phyloP scores from a whole-genome alignment of 2,797 vertebrate species.

The Macrochelys suwanniensis region DNA sequence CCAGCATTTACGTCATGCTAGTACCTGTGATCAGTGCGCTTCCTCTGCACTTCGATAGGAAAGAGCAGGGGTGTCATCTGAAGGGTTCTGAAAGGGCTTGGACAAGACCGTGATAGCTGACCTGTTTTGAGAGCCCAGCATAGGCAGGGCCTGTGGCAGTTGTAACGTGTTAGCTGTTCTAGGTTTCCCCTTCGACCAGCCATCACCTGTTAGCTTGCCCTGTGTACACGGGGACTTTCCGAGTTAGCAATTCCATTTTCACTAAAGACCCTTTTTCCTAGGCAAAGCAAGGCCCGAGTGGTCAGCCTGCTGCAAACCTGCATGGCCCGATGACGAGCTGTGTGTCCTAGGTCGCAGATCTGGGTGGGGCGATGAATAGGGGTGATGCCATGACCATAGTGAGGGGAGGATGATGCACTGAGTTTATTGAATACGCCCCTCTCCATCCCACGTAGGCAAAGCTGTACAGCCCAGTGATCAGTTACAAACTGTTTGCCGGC shows the following conservation, averaged over 20 bases:
- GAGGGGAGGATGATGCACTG: neutral
- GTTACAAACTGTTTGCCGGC: neutral
- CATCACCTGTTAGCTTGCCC: neutral
- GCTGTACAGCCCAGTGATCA: neutral
- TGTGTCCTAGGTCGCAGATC: too few relatives aligned
- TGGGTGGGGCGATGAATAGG: too few relatives aligned
- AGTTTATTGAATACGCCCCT: neutral
- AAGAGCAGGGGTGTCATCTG: neutral
- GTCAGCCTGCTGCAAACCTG: neutral
- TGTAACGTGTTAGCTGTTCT: neutral
- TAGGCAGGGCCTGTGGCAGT: neutral
- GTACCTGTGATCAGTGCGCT: neutral
- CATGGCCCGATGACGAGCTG: too few relatives aligned
- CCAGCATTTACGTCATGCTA: neutral
- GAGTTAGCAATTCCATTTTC: neutral
- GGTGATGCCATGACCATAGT: neutral
- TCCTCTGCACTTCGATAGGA: neutral
- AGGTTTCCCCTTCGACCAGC: too few relatives aligned
- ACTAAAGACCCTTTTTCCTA: neutral
- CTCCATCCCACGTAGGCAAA: neutral
- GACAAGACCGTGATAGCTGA: neutral
- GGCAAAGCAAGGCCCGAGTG: neutral
- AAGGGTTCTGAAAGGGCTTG: neutral
- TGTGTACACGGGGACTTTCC: neutral
- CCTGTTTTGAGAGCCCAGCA: neutral